Conservation (phyloP, 1,140 invertebrate species). For the Lepidurus couesii region DNA sequence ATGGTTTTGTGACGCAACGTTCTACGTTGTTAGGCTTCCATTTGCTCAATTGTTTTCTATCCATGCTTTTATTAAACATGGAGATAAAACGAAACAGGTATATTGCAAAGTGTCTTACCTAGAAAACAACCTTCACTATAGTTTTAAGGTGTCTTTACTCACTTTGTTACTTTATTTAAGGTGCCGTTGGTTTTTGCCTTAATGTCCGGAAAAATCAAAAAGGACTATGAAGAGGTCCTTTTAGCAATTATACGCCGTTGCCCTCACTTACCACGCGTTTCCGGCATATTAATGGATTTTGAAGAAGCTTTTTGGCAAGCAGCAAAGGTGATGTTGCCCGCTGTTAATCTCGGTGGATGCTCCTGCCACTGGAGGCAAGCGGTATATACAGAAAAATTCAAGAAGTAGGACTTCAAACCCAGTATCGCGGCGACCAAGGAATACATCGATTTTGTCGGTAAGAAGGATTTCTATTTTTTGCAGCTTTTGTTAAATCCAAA, state of each 20-base stretch:
- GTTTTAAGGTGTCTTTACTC: no score
- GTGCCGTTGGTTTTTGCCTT: not conserved
- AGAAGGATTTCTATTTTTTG: no score
- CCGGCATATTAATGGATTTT: not conserved
- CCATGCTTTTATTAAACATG: not conserved
- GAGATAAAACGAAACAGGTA: not conserved
- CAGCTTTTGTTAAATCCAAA: no score
- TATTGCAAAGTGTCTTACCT: not conserved
- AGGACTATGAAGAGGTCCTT: not conserved
- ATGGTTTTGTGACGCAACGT: not conserved
- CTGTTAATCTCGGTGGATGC: not conserved
- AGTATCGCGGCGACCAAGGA: not conserved
- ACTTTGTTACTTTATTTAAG: not conserved
- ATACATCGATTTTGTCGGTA: not conserved
- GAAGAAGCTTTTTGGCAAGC: constrained; percentile 13
- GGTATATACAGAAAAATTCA: not conserved
- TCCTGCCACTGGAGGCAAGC: constrained; percentile 11
- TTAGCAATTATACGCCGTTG: not conserved
- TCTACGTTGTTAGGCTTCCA: not conserved
- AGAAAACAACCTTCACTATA: no score
- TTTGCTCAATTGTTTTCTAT: not conserved
- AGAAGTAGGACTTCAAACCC: constrained; percentile 1
- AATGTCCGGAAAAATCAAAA: not conserved
- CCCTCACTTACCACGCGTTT: not conserved
- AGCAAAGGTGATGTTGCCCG: not conserved